Conservation (phyloP, 2,888 invertebrate genomes). For the Celastrina argiolus region DNA sequence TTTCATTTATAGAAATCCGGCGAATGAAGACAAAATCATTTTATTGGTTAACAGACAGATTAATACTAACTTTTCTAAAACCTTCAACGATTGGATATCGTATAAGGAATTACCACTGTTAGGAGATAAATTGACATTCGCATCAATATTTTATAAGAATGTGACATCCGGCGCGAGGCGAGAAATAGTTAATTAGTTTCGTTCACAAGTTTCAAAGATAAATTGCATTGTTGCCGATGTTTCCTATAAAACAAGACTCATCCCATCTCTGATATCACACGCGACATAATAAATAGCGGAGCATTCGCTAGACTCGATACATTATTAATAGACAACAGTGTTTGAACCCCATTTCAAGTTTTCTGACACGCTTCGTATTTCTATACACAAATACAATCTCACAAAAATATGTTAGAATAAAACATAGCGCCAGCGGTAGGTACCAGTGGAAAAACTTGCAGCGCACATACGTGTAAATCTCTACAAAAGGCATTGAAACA, state of each 20-base stretch:
- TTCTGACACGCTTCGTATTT: constrained; percentile 13
- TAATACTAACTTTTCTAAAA: not conserved
- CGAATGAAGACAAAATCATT: not conserved
- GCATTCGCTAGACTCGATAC: constrained; percentile 3
- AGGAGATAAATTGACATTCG: constrained; percentile 8
- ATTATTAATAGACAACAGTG: constrained; percentile 6
- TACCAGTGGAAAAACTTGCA: not conserved
- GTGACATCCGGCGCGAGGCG: constrained; percentile 8
- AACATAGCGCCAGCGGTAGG: not conserved
- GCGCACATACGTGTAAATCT: not conserved
- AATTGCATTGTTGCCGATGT: not conserved
- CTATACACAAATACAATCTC: constrained; percentile 10
- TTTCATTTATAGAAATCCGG: no score
- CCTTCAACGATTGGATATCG: not conserved
- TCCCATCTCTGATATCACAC: constrained; percentile 1
- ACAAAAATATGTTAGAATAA: constrained; percentile 2
- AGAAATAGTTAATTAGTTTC: not conserved
- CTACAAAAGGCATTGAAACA: not conserved
- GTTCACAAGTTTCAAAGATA: not conserved
- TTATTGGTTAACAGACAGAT: not conserved
- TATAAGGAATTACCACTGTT: not conserved
- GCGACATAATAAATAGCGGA: constrained; percentile 5
- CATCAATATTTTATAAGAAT: constrained; percentile 2
- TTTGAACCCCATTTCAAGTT: constrained; percentile 12
- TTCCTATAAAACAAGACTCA: not conserved